Conservation (phyloP, 1,140 invertebrate genomes). For the Paraescarpia echinospica region DNA sequence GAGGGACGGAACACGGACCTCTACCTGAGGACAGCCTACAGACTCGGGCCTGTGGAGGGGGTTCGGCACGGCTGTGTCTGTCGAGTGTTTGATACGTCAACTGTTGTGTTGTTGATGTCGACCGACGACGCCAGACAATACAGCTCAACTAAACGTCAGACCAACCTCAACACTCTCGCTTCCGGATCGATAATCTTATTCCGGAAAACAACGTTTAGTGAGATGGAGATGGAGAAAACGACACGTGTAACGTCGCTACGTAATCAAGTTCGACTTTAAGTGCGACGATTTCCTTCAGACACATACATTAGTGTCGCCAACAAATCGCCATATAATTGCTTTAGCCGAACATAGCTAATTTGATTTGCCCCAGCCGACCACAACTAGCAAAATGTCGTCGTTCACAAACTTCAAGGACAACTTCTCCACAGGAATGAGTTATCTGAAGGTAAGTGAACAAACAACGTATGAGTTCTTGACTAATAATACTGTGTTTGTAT, state of each 20-base stretch:
- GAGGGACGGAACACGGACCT: neutral
- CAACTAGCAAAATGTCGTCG: slow-evolving; percentile 47
- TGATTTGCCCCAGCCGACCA: neutral
- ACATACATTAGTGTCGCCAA: neutral
- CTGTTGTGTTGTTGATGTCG: neutral
- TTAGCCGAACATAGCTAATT: neutral
- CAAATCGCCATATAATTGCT: neutral
- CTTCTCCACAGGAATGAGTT: slow-evolving; percentile 54
- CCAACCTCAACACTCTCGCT: neutral
- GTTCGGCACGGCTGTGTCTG: too few relatives aligned
- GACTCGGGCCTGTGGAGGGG: too few relatives aligned
- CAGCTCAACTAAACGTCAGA: neutral
- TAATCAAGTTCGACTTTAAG: neutral
- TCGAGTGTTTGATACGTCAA: too few relatives aligned
- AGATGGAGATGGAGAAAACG: neutral
- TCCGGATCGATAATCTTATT: neutral
- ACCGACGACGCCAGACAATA: neutral
- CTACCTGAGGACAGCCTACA: neutral
- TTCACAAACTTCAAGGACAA: slow-evolving; percentile 49
- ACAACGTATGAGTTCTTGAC: neutral
- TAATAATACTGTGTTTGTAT: neutral
- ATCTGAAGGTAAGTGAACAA: slow-evolving; percentile 31
- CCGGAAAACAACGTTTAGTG: neutral
- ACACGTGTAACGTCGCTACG: neutral
- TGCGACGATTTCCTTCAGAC: neutral